Evolutionary conservation across 2,113 vertebrate genomes (phyloP).

Genomic region (Myxocyprinus asiaticus): DNA sequence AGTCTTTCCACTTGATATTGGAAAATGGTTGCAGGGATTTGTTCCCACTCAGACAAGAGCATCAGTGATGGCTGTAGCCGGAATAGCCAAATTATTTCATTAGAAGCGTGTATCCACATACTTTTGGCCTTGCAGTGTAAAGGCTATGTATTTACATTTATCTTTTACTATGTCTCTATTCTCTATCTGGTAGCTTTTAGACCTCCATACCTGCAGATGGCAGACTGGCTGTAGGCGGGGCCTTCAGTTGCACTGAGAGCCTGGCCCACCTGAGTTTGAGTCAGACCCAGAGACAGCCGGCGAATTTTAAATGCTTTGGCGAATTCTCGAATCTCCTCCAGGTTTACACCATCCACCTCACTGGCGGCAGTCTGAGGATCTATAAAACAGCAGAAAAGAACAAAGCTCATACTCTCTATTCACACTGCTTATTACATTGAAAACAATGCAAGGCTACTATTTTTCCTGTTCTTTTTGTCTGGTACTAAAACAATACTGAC

Average conservation of each 20-base stretch:
- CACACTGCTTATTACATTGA: too few relatives aligned
- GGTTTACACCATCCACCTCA: conserved; percentile 98
- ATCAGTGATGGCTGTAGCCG: too few relatives aligned
- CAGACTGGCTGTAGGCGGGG: conserved; percentile 98
- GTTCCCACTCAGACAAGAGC: too few relatives aligned
- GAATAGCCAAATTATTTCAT: too few relatives aligned
- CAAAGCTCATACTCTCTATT: conserved; percentile 3
- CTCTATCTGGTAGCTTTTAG: conserved; percentile 13
- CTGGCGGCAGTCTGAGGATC: conserved; percentile 94
- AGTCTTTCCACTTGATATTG: too few relatives aligned
- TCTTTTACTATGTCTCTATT: neutral
- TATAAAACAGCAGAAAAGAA: conserved; percentile 67
- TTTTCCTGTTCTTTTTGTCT: too few relatives aligned
- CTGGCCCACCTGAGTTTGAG: conserved; percentile 99
- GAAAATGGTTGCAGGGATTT: too few relatives aligned
- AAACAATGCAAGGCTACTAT: too few relatives aligned
- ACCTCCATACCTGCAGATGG: conserved; percentile 96
- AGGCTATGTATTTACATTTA: neutral
- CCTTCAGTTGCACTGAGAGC: conserved; percentile 97
- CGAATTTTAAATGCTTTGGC: conserved; percentile 99
- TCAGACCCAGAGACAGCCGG: conserved; percentile 97
- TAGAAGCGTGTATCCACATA: too few relatives aligned
- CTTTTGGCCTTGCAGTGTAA: too few relatives aligned
- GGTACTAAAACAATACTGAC: too few relatives aligned
- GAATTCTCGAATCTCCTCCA: conserved; percentile 99